Base-by-base conservation (phyloP, 2,888 invertebrate species). In the Nebria brevicollis region DNA sequence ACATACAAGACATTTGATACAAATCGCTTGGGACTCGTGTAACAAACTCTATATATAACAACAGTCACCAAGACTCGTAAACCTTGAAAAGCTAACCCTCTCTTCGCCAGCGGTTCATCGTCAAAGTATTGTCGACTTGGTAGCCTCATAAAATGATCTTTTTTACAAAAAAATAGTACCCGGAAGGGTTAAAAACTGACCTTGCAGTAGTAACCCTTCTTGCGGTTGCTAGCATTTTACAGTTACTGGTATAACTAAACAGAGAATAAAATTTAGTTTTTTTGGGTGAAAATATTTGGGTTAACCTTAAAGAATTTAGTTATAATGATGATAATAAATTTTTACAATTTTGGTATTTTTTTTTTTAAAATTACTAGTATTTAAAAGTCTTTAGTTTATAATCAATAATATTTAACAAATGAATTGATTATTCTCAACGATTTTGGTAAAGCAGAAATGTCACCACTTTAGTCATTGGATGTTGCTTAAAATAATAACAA, bases 141-240 rank as follows among this genome's bases (percentile, higher is more conserved):
- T 72, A 72, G 26, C 15, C 10, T 13, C 25, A 43, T 68, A 25
- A 68, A 68, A 7, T 8, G 54, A 34, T 34, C 34, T 54, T 25
- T 25, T 77, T 74, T 72, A 77, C 68, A 77, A 77, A 77, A 77
- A 10, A 15, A 68, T 68, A n/a, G 4, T 70, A 70, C 41, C 70
- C 77, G 77, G 77, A 77, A 77, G 77, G 77, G 77, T 77, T 77
- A 68, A 68, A 68, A 68, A 68, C 42, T 70, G 77, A 77, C 77
- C 77, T 77, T 70, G 77, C 20, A 72, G 70, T 13, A 15, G 20
- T 70, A 77, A 77, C 77, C 77, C 77, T 77, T 70, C 54, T 54
- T 77, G 54, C 41, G 74, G 74, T 15, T 42, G 15, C 7, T 72
- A 72, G 72, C n/a, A 11, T 72, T 26, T 72, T 68, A 20, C 68